Evolutionary conservation across 1,140 invertebrate genomes (phyloP).

Genomic region (Drosophila repleta): DNA sequence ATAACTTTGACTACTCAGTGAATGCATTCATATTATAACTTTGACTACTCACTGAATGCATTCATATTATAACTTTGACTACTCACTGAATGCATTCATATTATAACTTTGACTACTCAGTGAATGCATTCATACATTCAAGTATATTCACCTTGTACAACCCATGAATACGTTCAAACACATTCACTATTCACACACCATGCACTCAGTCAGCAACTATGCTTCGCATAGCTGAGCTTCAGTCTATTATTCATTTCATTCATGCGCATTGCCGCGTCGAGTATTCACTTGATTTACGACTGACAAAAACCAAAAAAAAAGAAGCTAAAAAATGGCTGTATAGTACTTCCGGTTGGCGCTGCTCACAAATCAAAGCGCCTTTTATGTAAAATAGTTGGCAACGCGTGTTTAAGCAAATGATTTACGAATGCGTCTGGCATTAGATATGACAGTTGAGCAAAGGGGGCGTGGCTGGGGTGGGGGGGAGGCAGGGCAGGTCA

Average conservation of each 20-base stretch:
- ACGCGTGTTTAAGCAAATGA: slow-evolving; percentile 70
- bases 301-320: neutral
- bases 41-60: too few species aligned
- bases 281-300: slow-evolving; percentile 57
- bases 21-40: too few species aligned
- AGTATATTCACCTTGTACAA: neutral
- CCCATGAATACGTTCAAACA: neutral
- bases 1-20: too few species aligned
- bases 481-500: neutral
- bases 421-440: slow-evolving; percentile 70
- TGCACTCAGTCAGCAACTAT: neutral
- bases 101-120: too few species aligned
- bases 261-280: slow-evolving; percentile 3
- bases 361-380: slow-evolving; percentile 57
- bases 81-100: too few species aligned
- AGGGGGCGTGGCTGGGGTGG: neutral
- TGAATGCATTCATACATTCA: too few species aligned
- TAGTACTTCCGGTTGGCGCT: slow-evolving; percentile 56
- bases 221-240: neutral
- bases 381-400: slow-evolving; percentile 75
- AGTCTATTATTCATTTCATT: slow-evolving; percentile 20
- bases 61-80: too few species aligned
- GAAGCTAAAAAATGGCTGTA: too few species aligned
- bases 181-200: neutral
- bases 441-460: slow-evolving; percentile 55